Base-by-base conservation (phyloP, 2,888 invertebrate genomes). In the Thymelicus sylvestris region DNA sequence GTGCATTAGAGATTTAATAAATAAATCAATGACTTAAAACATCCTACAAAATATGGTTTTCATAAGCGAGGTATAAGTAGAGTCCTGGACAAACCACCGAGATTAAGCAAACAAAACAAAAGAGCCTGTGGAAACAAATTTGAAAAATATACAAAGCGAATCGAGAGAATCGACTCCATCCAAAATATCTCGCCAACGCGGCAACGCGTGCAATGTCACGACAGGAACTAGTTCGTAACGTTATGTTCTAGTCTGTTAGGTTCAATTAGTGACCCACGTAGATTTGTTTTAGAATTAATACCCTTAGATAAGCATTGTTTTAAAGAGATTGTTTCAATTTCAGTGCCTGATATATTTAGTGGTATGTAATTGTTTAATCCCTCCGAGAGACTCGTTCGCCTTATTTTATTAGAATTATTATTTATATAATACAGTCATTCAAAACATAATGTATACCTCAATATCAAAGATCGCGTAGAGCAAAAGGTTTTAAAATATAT, bases 341-440 rank as follows among this genome's bases (percentile, higher is more conserved):
- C 83, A 91, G 92, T 92, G 92, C 92, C 92, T 92, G 86, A 86
- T 83, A 57, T 60, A 84, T 85, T 85, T 82, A 81, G 79, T 80
- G 71, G 81, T 79, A 83, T 71, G 72, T 83, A 86, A 86, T 90
- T 90, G 78, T 90, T 92, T 89, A 81, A 81, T 92, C 93, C 93
- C 92, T 92, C 92, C 92, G 90, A 82, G 79, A 86, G 74, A 86
- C 85, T 90, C 85, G 76, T 90, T 88, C 89, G 93, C 92, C 93
- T 93, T 93, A 93, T 93, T 92, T 92, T 91, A 86, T 88, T 91
- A 92, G 91, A 80, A 73, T 81, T 85, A 64, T 68, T 15, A 62
- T 68, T 69, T 69, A 15, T 19, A 13, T 12, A 12, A 47, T 59
- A 41, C 59, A 48, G n/a, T 59, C 47, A 12, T 64, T 69, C 15